Conservation (phyloP, 2,888 invertebrate species). For the Agonopterix arenella region DNA sequence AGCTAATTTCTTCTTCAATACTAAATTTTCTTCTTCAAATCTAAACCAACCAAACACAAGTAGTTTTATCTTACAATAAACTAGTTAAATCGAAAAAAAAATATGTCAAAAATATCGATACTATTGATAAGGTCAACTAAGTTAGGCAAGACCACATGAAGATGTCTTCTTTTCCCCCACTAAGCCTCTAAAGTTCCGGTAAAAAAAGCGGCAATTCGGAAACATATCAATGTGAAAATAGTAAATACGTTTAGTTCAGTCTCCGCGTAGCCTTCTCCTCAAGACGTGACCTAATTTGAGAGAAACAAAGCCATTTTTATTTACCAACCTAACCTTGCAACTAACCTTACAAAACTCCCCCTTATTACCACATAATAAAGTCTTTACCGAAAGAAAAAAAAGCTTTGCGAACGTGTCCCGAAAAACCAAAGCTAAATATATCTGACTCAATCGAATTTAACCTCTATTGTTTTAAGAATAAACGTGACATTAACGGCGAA, state of each 20-base stretch:
- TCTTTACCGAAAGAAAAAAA: neutral
- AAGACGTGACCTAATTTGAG: constrained; percentile 7
- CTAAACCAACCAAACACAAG: no score
- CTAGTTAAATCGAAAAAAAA: no score
- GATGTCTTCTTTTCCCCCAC: no score
- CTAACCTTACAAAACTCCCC: neutral
- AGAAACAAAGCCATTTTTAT: constrained; percentile 7
- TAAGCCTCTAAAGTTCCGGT: neutral
- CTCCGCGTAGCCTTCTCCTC: neutral
- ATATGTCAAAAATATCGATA: no score
- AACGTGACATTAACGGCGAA: neutral
- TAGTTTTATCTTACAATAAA: no score
- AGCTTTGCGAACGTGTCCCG: neutral
- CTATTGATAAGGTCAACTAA: no score
- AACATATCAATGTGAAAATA: constrained; percentile 9
- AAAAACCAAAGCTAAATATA: neutral
- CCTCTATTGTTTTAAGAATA: neutral
- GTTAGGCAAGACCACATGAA: no score
- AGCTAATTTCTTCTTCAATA: no score
- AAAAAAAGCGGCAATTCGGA: neutral
- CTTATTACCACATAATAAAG: neutral
- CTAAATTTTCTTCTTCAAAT: no score
- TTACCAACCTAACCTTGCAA: neutral
- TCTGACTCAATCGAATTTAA: neutral
- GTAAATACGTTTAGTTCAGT: constrained; percentile 8